Percentiles rank a stretch among this genome's conserved stretches.
Conservation (phyloP, 2,113 vertebrate genomes). For the Labrus mixtus region DNA sequence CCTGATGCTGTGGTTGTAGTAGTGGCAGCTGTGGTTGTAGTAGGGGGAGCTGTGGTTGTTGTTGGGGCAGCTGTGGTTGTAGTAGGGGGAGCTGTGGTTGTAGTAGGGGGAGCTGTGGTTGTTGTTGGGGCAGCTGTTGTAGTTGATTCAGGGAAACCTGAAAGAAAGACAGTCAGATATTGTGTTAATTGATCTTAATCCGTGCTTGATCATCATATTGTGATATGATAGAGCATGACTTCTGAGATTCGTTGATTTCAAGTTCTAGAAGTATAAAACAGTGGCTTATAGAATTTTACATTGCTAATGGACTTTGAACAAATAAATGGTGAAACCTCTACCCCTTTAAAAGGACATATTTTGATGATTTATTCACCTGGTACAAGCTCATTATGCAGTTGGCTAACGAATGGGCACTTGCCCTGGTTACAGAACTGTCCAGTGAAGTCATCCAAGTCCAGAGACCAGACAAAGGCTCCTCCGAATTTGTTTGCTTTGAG, state of each 20-base stretch:
- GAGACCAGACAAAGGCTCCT: conserved; percentile 82
- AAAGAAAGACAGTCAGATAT: background rate
- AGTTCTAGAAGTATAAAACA: background rate
- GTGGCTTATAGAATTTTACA: no score
- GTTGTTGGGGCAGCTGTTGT: no score
- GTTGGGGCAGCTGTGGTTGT: no score
- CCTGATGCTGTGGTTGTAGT: no score
- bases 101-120: no score
- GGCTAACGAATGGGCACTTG: conserved; percentile 74
- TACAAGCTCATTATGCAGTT: conserved; percentile 2
- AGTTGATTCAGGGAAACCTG: background rate
- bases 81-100: no score
- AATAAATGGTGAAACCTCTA: no score
- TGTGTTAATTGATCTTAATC: background rate
- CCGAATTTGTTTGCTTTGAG: conserved; percentile 79
- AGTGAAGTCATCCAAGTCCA: conserved; percentile 84
- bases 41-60: no score
- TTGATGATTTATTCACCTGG: background rate
- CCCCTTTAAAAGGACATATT: no score
- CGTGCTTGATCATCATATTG: background rate
- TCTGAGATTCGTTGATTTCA: no score
- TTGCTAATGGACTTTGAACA: background rate
- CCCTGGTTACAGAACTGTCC: conserved; percentile 81
- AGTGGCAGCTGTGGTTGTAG: no score
- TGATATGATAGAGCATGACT: background rate